These are phyloP conservation scores for Hydrophis major DNA, from an alignment of 2,797 vertebrate genomes.

Conservation along the genomic window DNA sequence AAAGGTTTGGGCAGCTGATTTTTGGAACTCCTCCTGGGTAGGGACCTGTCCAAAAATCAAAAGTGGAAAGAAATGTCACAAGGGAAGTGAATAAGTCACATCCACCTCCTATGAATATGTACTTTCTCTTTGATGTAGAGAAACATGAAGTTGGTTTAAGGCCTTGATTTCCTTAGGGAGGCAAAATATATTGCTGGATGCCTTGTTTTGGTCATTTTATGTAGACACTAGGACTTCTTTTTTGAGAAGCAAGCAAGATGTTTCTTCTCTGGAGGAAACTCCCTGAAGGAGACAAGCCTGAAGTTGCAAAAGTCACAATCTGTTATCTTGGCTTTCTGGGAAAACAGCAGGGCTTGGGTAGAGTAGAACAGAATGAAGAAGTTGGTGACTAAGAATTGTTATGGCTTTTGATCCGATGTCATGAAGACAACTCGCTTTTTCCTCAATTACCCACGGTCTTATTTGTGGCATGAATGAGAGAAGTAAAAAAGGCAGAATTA, in stretches of 20 bases:
- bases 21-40: not conserved
- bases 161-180: not conserved
- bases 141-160: not conserved
- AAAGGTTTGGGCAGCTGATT: not conserved
- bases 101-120: not conserved
- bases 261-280: not conserved
- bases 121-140: not conserved
- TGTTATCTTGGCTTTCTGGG: conserved; percentile 4
- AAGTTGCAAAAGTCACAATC: not conserved
- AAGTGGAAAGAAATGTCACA: not conserved
- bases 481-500: not conserved
- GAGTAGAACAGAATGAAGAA: conserved; percentile 9
- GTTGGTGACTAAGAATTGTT: conserved; percentile 27
- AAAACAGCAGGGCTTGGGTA: not conserved
- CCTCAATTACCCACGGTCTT: not conserved
- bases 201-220: not conserved
- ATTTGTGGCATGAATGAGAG: not conserved
- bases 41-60: not conserved
- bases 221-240: fast-evolving
- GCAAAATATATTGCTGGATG: fast-evolving
- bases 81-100: not conserved
- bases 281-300: not conserved
- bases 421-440: conserved; percentile 31
- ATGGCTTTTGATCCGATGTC: not conserved
- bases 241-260: not conserved